phyloP scores from a whole-genome alignment of 1,140 invertebrate genomes.

The Adelges cooleyi region DNA sequence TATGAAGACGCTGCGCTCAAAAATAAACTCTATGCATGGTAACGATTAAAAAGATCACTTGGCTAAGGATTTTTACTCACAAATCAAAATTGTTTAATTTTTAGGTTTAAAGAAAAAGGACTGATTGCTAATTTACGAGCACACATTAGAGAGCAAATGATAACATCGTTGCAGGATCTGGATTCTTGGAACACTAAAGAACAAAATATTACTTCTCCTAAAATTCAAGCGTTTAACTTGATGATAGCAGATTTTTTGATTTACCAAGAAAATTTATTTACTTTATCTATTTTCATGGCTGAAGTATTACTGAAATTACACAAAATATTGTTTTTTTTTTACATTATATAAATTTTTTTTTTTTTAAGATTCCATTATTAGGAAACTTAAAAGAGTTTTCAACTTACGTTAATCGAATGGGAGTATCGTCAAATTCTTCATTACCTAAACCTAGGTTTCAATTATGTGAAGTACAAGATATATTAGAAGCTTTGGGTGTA shows the following conservation, averaged over 20 bases:
- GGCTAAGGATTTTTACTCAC: no score
- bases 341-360: not conserved
- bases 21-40: not conserved
- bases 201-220: not conserved
- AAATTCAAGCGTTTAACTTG: not conserved
- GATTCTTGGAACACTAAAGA: not conserved
- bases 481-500: not conserved
- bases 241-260: constrained; percentile 2
- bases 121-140: not conserved
- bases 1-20: not conserved
- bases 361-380: not conserved
- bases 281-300: not conserved
- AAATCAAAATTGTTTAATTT: no score
- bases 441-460: not conserved
- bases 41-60: not conserved
- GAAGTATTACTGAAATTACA: not conserved
- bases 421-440: not conserved
- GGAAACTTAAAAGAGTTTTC: not conserved
- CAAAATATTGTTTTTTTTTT: no score
- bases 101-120: not conserved
- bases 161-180: not conserved
- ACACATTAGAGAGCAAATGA: not conserved
- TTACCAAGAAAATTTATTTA: not conserved
- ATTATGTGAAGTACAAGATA: not conserved
- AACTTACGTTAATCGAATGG: not conserved